phyloP scores from a whole-genome alignment of 2,113 vertebrate genomes.

The Hyperoodon ampullatus region DNA sequence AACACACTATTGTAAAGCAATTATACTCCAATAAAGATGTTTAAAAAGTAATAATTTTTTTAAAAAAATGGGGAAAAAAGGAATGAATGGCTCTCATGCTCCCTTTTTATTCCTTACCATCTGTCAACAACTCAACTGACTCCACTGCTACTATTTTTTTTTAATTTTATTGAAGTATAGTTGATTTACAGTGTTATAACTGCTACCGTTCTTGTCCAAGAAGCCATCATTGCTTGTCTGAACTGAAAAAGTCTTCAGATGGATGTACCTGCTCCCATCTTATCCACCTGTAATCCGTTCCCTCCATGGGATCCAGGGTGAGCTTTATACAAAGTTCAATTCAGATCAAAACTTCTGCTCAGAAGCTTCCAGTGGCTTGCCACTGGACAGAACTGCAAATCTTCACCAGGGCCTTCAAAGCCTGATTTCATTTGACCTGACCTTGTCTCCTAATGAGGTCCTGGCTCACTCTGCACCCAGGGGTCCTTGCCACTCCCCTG shows the following conservation, averaged over 20 bases:
- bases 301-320: not conserved
- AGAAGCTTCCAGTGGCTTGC: not conserved
- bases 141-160: too few species aligned
- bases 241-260: not conserved
- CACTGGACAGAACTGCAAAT: not conserved
- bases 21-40: too few species aligned
- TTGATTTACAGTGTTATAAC: not conserved
- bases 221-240: too few species aligned
- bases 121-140: too few species aligned
- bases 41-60: too few species aligned
- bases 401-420: not conserved
- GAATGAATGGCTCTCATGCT: not conserved
- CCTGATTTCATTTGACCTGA: not conserved
- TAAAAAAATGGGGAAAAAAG: too few species aligned
- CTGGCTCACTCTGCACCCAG: not conserved
- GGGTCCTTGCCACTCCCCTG: not conserved
- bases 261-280: rapidly evolving
- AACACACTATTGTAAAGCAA: too few species aligned
- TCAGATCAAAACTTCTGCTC: not conserved
- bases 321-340: not conserved
- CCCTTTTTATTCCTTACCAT: not conserved
- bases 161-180: not conserved
- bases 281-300: rapidly evolving
- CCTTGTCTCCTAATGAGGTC: not conserved
- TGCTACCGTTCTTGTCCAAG: too few species aligned